Base-by-base conservation (phyloP, 1,140 invertebrate genomes). In the Holotrichia oblita region DNA sequence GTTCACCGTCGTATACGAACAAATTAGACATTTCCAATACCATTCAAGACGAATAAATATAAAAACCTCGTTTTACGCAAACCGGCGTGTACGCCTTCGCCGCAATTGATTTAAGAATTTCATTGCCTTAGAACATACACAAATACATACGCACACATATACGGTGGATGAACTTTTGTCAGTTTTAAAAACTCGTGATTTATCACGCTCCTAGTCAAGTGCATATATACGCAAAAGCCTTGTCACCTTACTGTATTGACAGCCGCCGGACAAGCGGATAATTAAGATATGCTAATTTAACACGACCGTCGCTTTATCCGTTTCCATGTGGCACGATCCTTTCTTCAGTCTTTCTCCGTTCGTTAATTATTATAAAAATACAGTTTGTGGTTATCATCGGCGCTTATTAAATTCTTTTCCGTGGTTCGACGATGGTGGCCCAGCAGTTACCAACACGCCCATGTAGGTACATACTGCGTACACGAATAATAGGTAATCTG, bases 281-380 rank as follows among this genome's bases (percentile, higher is more conserved):
- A 69, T 69, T 69, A 69, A 69, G 61, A 69, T 69, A 69, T 69
- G 61, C 61, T 69, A 69, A 69, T 69, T 69, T 69, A 69, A 69
- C 61, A 69, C 61, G 61, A 69, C 61, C 61, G 61, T 69, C 61
- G 22, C 61, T 69, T 24, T 69, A 69, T 69, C 27, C 22, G 61
- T 34, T 27, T 69, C 22, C 61, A 69, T 27, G 22, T 69, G 17
- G 27, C 61, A 69, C 61, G 22, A 69, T 69, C 20, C 61, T 69
- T 22, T 27, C n/a, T 17, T 17, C 12, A 55, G n/a, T 55, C 17
- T 17, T 17, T 55, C 48, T 55, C 14, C 17, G 14, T 17, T 55
- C 17, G 17, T 17, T 55, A 17, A 55, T n/a, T 55, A 55, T 55
- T 55, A 55, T 55, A 55, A 55, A 17, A 55, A 55, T 55, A 17